Conservation (phyloP, 2,888 invertebrate species). For the Cheilosia variabilis region DNA sequence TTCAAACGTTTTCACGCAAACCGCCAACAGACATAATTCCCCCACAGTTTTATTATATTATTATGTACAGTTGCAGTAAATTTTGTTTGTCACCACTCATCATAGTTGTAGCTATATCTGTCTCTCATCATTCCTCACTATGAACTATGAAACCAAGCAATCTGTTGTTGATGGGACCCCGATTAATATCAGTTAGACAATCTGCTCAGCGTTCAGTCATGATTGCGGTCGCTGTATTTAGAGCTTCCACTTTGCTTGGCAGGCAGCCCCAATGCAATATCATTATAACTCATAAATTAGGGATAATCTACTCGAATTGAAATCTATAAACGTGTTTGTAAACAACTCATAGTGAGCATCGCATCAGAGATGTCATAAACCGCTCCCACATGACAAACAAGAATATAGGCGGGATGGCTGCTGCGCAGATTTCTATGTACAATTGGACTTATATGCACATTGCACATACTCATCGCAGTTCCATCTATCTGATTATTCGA, state of each 20-base stretch:
- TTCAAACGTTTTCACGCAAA: too few species aligned
- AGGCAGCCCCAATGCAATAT: not conserved
- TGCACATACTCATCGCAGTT: not conserved
- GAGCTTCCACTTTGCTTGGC: not conserved
- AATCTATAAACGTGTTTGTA: not conserved
- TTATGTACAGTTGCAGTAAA: too few species aligned
- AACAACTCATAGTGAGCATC: not conserved
- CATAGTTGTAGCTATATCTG: too few species aligned
- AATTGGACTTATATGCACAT: not conserved
- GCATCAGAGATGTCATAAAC: not conserved
- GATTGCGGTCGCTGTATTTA: not conserved
- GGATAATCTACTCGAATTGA: not conserved
- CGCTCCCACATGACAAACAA: not conserved
- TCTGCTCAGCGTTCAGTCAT: not conserved
- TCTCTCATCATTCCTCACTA: too few species aligned
- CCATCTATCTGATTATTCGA: not conserved
- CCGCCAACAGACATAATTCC: too few species aligned
- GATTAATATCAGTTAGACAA: not conserved
- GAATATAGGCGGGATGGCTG: not conserved
- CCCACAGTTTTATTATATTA: too few species aligned
- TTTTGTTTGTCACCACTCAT: too few species aligned
- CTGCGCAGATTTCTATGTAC: not conserved
- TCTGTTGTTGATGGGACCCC: too few species aligned
- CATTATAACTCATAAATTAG: conserved; percentile 1
- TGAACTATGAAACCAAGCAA: too few species aligned